Evolutionary conservation across 2,888 invertebrate genomes (phyloP).

Genomic region (Lasioglossum figueresi): DNA sequence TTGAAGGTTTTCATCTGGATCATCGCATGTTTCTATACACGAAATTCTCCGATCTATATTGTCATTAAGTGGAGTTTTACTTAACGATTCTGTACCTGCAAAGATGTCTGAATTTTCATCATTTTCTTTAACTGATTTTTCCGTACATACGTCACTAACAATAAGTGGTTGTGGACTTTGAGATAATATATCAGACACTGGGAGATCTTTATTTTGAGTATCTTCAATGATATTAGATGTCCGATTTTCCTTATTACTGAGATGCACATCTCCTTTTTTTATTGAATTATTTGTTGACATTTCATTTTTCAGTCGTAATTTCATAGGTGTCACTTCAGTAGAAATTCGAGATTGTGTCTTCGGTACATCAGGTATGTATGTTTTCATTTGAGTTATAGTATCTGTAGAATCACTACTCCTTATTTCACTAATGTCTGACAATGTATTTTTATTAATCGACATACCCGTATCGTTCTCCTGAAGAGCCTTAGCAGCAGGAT

Average conservation of each 20-base stretch:
- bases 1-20: not conserved
- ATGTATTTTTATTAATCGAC: not conserved
- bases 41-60: not conserved
- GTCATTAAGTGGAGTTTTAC: not conserved
- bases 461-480: not conserved
- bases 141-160: not conserved
- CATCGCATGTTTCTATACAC: not conserved
- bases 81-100: constrained; percentile 18
- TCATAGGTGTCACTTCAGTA: not conserved
- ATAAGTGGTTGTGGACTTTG: constrained; percentile 20
- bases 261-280: constrained; percentile 46
- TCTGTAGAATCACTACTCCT: not conserved
- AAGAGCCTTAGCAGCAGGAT: not conserved
- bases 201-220: constrained; percentile 20
- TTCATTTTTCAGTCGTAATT: not conserved
- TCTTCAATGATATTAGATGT: constrained; percentile 31
- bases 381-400: not conserved
- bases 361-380: not conserved
- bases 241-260: constrained; percentile 59
- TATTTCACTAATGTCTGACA: constrained; percentile 23
- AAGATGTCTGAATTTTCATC: not conserved
- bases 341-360: constrained; percentile 6
- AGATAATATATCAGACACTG: constrained; percentile 5
- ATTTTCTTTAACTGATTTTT: constrained; percentile 19
- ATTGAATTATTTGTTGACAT: constrained; percentile 7